Base-by-base conservation (phyloP, 2,888 invertebrate genomes). In the Lepeophtheirus nordmannii region DNA sequence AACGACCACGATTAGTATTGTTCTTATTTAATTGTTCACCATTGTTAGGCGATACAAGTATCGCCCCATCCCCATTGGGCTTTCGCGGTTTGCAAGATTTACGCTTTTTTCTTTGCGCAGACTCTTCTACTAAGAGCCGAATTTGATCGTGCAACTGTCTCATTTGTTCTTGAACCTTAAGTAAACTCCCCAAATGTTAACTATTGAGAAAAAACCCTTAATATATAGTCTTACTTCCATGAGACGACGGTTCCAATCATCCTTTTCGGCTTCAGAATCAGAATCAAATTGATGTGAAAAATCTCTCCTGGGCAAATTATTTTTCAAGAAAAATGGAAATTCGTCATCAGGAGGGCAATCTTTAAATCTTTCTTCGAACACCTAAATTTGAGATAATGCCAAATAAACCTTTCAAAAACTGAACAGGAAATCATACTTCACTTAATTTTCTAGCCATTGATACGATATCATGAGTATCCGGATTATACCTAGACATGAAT, bases 371-470 rank as follows among this genome's bases (percentile, higher is more conserved):
- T 22, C 14, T 22, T 61, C 61, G 9, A 61, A 61, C 11, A 61
- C 22, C 58, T 58, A 22, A 58, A 58, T 22, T 5, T 17, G 17
- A 58, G n/a, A 30, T 5, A 30, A 30, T 5, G 30, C 30, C 30
- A 30, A 30, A 30, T 30, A 30, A 30, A 30, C 30, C 30, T 30
- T 30, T 9, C 23, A 58, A 17, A 8, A 14, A 58, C 2, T 58
- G 7, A 14, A 22, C 1, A 14, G 7, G 14, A 58, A n/a, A 22
- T 30, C 57, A 30, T 23, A 94, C 92, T 76, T 94, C 94, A 65
- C 97, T 94, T 69, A 98, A 78, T 78, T 94, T 94, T 72, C 91
- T 82, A 38, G 96, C 97, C 97, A 98, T 98, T 59, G 87, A 86
- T 66, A 96, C 96, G 62, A 99, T 93, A 77, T 97, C 97, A 77